A percentile compares a stretch with the other conserved stretches of the same genome.
Conservation (phyloP, 23 tunicate species). For the Styela clava region DNA sequence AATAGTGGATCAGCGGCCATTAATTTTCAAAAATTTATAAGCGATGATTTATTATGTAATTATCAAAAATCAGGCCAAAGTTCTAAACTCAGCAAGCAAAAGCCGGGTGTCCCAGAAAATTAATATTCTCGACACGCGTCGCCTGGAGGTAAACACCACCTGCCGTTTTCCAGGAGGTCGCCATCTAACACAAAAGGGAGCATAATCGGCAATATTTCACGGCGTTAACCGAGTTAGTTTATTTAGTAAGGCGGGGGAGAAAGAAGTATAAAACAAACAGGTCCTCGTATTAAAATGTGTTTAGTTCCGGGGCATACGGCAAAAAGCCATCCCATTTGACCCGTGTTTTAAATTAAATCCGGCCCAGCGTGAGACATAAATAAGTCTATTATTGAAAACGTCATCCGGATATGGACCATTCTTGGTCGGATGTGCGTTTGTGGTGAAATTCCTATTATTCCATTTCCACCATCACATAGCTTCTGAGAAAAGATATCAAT, state of each 20-base stretch:
- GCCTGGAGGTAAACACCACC: conserved; percentile 40
- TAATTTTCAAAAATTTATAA: too few relatives aligned
- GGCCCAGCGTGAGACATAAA: too few relatives aligned
- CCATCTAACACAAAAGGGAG: conserved; percentile 18
- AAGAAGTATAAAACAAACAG: neutral
- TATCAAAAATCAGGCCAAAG: too few relatives aligned
- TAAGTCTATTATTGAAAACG: too few relatives aligned
- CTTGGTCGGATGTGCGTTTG: too few relatives aligned
- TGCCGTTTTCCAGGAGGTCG: conserved; percentile 15
- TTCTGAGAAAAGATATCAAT: neutral
- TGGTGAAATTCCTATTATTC: too few relatives aligned
- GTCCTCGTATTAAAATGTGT: neutral
- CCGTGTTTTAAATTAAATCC: too few relatives aligned
- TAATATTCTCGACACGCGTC: conserved; percentile 1
- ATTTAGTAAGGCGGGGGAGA: neutral
- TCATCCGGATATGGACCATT: too few relatives aligned
- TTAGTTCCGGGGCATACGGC: neutral
- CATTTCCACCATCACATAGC: too few relatives aligned
- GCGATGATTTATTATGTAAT: too few relatives aligned
- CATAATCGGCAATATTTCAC: neutral
- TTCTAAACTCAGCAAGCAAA: neutral
- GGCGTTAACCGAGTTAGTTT: neutral
- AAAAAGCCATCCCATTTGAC: too few relatives aligned
- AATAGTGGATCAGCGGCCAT: too few relatives aligned
- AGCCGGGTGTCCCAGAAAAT: neutral